These are phyloP conservation scores for Ariopsis seemanni DNA, from an alignment of 2,113 vertebrate genomes.

Conservation along the genomic window DNA sequence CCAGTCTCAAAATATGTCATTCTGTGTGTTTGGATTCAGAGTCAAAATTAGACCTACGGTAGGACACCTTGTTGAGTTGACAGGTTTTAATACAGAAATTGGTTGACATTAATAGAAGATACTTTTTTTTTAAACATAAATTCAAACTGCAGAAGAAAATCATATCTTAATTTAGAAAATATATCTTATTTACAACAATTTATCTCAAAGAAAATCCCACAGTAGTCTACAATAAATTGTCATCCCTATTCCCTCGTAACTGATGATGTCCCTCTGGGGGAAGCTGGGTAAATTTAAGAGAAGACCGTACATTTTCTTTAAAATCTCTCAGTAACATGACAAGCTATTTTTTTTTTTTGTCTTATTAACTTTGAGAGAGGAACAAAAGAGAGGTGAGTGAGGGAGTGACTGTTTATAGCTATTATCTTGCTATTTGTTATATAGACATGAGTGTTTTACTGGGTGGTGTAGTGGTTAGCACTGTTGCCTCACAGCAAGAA, in stretches of 20 bases:
- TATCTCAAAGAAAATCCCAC: background rate
- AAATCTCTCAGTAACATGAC: background rate
- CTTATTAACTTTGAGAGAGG: background rate
- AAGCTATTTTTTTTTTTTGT: background rate
- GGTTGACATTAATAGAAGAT: background rate
- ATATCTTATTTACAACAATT: background rate
- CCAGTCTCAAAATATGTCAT: background rate
- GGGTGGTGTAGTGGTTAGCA: too few relatives aligned
- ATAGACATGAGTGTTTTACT: too few relatives aligned
- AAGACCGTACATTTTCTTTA: background rate
- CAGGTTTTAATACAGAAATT: background rate
- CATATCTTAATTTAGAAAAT: background rate
- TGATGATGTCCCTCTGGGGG: background rate
- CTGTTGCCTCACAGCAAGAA: too few relatives aligned
- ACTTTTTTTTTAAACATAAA: too few relatives aligned
- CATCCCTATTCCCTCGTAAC: background rate
- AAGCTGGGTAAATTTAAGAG: background rate
- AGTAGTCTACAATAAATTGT: background rate
- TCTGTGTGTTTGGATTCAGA: background rate
- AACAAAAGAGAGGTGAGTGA: background rate
- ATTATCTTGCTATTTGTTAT: too few relatives aligned
- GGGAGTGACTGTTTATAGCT: background rate
- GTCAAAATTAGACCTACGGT: background rate
- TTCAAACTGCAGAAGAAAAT: background rate
- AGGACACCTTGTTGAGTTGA: background rate